Evolutionary conservation across 53 echinoderm and acorn worm genomes (phyloP), one percentile per base, ranked within the genome.

Genomic region (Apostichopus leukothele): DNA sequence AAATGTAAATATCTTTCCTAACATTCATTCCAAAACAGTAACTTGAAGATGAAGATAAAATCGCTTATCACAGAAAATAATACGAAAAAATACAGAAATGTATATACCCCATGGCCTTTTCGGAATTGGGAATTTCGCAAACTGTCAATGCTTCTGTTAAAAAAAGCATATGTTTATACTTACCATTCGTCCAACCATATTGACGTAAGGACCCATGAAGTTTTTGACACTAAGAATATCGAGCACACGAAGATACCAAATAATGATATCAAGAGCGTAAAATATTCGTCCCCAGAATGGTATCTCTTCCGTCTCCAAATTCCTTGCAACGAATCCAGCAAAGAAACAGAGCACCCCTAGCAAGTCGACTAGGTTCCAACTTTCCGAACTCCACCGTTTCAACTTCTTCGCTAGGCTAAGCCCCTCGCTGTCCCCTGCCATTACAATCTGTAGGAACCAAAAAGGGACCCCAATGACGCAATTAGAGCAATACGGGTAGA

Each of bases 151-250:
- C 9, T 57, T 7, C 6, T 57, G 7, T 57, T 39, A 3, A 39
- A 39, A 3, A 39, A 3, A 57, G 9, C 7, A 55, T 0, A 0
- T 55, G 55, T 55, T 0, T 57, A 1, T 39, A 16, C 77, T 89
- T 79, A 97, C 97, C 97, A 97, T 97, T 67, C 78, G 90, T 39
- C 92, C 91, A 53, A 95, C 91, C 95, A 95, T 95, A 55, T 95
- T 97, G 26, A 95, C 93, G 23, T 94, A 93, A 1, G 97, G 95
- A 63, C 97, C 97, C 89, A 95, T 95, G 23, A 95, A 53, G 12
- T 93, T 92, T 80, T 94, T 92, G 21, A 97, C 95, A 73, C 95
- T 95, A 73, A 92, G 89, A 59, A 97, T 91, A 71, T 97, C 95
- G 11, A 97, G 89, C 18, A 97, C 71, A 11, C 97, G 86, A 66